Evolutionary conservation across 2,113 vertebrate genomes (phyloP), one percentile per base, ranked within the genome.

Genomic region (Caloenas nicobarica): DNA sequence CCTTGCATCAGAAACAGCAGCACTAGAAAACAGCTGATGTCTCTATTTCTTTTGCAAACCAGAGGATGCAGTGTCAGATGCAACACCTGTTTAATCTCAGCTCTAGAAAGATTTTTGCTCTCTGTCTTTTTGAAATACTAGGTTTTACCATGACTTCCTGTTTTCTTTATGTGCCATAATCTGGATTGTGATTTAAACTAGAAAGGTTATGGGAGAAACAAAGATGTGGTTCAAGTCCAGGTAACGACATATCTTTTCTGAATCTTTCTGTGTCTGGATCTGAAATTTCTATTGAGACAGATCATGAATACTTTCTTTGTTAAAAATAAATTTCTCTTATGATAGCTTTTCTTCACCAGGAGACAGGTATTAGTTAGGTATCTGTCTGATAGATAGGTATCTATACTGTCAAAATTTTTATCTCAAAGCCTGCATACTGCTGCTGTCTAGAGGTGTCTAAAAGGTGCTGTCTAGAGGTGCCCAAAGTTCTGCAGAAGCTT

Each of bases 1-100:
- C n/a, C 50, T 82, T 25, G 54, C 62, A 91, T 89, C 87, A 91
- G 89, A 72, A 91, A 65, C 40, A 93, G 70, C 42, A 84, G 54
- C 40, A 15, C 53, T 61, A 70, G 54, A 65, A 91, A 76, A 72
- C 16, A 82, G 57, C 84, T 82, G 64, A 91, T 42, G 17, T 58
- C 58, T 91, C n/a, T 79, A 72, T 85, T 92, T 92, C 21, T 3
- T 80, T 94, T 80, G 77, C 74, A 58, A 95, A 36, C 18, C 48
- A 87, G 73, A 74, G 48, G 44, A 51, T 42, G 10, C 34, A 69
- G 36, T 76, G 73, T 86, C 89, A 85, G 65, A 61, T 80, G 36
- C 33, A 89, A 62, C 38, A 82, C 28, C 16, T 87, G 53, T 61
- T 94, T 89, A 28, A 87, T 79, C 65, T 89, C 54, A 53, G 4